phyloP scores from a whole-genome alignment of 2,797 vertebrate genomes.

The Muraenolepis orangiensis region DNA sequence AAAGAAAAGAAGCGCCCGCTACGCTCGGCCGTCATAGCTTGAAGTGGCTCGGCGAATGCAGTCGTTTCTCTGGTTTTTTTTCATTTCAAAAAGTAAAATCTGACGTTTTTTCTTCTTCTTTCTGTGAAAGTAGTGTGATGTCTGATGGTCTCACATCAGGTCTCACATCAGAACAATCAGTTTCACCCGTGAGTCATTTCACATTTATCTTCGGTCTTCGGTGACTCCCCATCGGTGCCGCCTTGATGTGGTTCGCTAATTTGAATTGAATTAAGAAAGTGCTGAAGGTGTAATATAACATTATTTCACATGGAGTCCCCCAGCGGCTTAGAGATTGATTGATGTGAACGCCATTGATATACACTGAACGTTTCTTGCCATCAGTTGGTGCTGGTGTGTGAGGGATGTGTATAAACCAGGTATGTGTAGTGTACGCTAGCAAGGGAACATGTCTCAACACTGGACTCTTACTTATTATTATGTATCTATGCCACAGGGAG shows the following conservation, averaged over 20 bases:
- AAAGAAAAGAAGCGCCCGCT: not conserved
- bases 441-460: conserved; percentile 4
- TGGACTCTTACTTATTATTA: conserved; percentile 58
- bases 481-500: too few relatives aligned
- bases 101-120: too few relatives aligned
- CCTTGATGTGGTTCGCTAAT: not conserved
- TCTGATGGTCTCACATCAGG: not conserved
- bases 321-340: not conserved
- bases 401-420: conserved; percentile 25
- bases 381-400: conserved; percentile 1
- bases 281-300: not conserved
- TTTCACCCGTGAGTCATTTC: not conserved
- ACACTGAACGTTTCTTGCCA: conserved; percentile 14
- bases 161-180: not conserved
- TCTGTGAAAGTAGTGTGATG: too few relatives aligned
- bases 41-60: not conserved
- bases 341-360: not conserved
- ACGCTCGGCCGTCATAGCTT: not conserved
- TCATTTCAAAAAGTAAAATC: too few relatives aligned
- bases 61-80: too few relatives aligned
- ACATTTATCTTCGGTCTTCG: not conserved
- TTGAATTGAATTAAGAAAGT: not conserved
- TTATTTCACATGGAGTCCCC: not conserved
- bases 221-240: not conserved
- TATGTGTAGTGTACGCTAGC: conserved; percentile 31